Evolutionary conservation across 1,140 invertebrate genomes (phyloP), one percentile per base, ranked within the genome.

Genomic region (Lucilia cuprina): DNA sequence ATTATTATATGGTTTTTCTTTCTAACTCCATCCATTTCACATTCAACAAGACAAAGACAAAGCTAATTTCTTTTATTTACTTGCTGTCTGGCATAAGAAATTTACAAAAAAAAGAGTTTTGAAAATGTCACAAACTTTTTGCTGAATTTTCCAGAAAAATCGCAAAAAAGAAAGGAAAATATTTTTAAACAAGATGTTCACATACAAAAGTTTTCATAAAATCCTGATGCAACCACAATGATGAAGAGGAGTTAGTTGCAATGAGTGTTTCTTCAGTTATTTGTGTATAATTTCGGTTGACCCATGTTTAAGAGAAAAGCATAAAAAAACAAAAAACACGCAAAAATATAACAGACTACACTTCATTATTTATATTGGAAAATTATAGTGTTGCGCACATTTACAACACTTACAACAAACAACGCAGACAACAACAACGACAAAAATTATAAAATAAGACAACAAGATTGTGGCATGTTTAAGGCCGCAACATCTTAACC

Each of bases 291-390:
- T 60, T 60, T 60, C 55, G 55, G 65, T 70, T 70, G 65, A 70
- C 65, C 65, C 65, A 70, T 12, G 65, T 80, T 34, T n/a, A 21
- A 49, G 19, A 5, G n/a, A 50, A 25, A 49, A 50, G 41, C 10
- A 35, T 5, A 9, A 78, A 78, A 49, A 41, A 78, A 78, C 34
- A 78, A n/a, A n/a, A n/a, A n/a, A n/a, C n/a, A 78, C 41, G 7
- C 8, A 77, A 13, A 35, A 25, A 34, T 9, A 83, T 25, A 83
- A 83, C 50, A 65, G 49, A 83, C 82, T 83, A 35, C 50, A 83
- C 82, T 83, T 83, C 55, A 83, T 83, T 83, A 83, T 83, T 83
- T 83, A 83, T 83, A 83, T 83, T 83, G 82, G 82, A 83, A 83
- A 83, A 83, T 83, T 83, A 83, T 83, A 82, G 80, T 60, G 80